Evolutionary conservation across 2,797 vertebrate genomes (phyloP), one percentile per base, ranked within the genome.

Genomic region (Poliocrania exsul): DNA sequence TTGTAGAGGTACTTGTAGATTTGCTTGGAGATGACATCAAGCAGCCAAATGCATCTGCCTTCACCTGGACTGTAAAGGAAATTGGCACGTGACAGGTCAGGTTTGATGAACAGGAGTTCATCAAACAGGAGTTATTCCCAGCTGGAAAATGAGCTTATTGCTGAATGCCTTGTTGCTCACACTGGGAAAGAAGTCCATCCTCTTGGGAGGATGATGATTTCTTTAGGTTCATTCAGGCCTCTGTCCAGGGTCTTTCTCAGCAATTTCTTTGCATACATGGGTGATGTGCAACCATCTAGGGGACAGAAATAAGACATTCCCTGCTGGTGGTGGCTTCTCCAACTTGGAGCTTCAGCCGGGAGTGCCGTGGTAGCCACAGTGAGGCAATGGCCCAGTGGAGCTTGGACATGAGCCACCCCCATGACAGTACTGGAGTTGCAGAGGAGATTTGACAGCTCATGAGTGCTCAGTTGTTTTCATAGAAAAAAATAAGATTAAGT

Each of bases 361-460:
- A 65, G 25, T 46, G 47, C 37, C 24, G 17, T 24, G 54, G 20
- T 21, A 44, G 15, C 60, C 73, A 38, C 40, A 18, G n/a, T 3
- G 31, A 62, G n/a, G 17, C 50, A 26, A 21, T 44, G 60, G n/a
- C 16, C 42, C 42, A 26, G 0, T 1, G 40, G 44, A 80, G 31
- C 42, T 16, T n/a, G 72, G 54, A n/a, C 40, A 19, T 0, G 3
- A 57, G 54, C 11, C 54, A 46, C 20, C 42, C 46, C 56, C 11
- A 0, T 46, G 38, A 28, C 2, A 8, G 17, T 44, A 7, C 58
- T 17, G 20, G 35, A 37, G 19, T 1, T 3, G 1, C n/a, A 54
- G 46, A 33, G 16, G 7, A n/a, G 13, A 47, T 33, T 29, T 44
- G 29, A 44, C 71, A 70, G 51, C 13, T 75, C 1, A 0, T n/a